Conservation (phyloP, 2,113 vertebrate species). For the Chaetops frenatus region DNA sequence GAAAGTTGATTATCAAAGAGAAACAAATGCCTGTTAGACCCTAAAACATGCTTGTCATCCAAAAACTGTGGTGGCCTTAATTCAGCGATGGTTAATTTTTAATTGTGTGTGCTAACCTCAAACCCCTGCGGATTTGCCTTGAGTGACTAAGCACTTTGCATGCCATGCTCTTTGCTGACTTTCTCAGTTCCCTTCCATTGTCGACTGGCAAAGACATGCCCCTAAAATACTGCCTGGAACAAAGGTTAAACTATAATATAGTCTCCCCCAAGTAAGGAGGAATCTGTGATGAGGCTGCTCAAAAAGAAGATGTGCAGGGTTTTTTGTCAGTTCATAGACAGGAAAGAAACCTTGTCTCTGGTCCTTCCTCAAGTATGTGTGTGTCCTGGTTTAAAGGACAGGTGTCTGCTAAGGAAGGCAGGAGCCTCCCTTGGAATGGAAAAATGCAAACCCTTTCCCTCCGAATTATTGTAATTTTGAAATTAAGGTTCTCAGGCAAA, state of each 20-base stretch:
- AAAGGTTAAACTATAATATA: not conserved
- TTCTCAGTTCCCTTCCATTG: not conserved
- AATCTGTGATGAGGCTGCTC: not conserved
- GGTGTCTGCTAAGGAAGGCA: no score
- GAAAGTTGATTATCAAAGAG: not conserved
- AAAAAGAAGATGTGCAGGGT: not conserved
- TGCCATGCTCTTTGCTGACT: not conserved
- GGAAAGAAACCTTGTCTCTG: not conserved
- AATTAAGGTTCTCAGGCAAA: no score
- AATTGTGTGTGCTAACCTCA: not conserved
- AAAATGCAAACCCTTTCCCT: no score
- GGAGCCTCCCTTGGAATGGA: no score
- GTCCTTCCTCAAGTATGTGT: not conserved
- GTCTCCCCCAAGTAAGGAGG: not conserved
- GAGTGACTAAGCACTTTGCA: not conserved
- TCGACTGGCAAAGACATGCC: not conserved
- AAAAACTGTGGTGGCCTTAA: not conserved
- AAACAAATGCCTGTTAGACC: not conserved
- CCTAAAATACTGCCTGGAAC: not conserved
- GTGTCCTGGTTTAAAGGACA: no score
- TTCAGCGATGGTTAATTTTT: not conserved
- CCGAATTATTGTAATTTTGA: no score
- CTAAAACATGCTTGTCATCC: not conserved
- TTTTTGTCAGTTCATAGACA: not conserved
- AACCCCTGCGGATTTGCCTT: not conserved